Evolutionary conservation across 2,888 invertebrate species (phyloP).

Genomic region (Ditylenchus weischeri): DNA sequence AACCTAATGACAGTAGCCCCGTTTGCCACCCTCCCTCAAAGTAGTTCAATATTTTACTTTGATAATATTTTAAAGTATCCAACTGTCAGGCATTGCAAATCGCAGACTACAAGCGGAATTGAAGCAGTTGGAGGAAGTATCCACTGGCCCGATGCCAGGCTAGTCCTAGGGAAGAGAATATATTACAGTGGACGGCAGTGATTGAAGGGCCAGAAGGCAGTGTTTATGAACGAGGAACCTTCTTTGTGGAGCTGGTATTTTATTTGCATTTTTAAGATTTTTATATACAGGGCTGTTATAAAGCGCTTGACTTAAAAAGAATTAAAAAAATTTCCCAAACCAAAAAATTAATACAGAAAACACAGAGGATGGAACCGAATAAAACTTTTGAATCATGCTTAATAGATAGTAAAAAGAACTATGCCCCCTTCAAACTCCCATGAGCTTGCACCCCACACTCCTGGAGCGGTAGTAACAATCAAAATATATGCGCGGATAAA

Average conservation of each 20-base stretch:
- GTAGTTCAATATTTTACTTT: background rate
- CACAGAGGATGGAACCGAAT: too few species aligned
- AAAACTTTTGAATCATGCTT: too few species aligned
- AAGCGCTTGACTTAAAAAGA: too few species aligned
- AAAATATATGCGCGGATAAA: too few species aligned
- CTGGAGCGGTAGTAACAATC: too few species aligned
- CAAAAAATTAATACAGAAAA: too few species aligned
- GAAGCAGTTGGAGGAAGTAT: constrained; percentile 5
- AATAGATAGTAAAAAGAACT: too few species aligned
- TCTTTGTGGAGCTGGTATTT: constrained; percentile 83
- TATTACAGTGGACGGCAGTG: constrained; percentile 94
- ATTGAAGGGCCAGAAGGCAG: constrained; percentile 94
- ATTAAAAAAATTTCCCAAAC: too few species aligned
- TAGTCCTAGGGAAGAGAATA: constrained; percentile 76
- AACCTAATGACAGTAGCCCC: constrained; percentile 11
- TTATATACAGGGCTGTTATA: too few species aligned
- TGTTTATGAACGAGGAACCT: constrained; percentile 95
- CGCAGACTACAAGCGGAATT: constrained; percentile 21
- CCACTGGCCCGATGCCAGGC: constrained; percentile 31
- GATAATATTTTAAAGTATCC: background rate
- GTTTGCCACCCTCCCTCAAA: constrained; percentile 10
- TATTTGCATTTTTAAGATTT: too few species aligned
- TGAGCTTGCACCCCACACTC: too few species aligned
- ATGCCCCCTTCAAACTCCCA: too few species aligned
- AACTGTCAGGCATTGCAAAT: constrained; percentile 22